Percentiles rank a stretch among this genome's conserved stretches.
Evolutionary conservation across 92 coral and sea anemone species (phyloP).

Genomic region (Porites cylindrica): DNA sequence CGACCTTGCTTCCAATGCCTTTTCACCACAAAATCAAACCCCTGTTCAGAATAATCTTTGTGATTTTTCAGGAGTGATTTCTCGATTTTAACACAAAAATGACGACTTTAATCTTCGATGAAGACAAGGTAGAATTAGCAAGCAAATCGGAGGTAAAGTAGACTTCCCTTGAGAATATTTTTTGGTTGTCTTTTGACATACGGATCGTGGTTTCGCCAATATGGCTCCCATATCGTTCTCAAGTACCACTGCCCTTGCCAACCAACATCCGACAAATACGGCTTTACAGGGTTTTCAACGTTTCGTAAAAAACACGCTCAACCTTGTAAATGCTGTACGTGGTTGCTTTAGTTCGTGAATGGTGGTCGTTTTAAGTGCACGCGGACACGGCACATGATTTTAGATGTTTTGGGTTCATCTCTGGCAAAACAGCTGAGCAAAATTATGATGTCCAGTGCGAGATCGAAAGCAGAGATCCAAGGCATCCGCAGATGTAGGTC

Average conservation of each 20-base stretch:
- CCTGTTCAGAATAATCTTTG: not conserved
- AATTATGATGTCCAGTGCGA: too few relatives aligned
- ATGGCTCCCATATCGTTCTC: conserved; percentile 60
- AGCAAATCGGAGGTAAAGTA: conserved; percentile 46
- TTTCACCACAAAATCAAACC: too few relatives aligned
- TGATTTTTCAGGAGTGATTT: not conserved
- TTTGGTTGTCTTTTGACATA: not conserved
- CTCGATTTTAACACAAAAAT: conserved; percentile 22
- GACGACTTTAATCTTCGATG: conserved; percentile 81
- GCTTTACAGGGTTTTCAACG: not conserved
- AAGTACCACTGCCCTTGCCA: not conserved
- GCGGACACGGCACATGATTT: too few relatives aligned
- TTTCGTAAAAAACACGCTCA: not conserved
- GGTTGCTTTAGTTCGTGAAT: not conserved
- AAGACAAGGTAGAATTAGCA: conserved; percentile 44
- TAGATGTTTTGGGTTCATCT: too few relatives aligned
- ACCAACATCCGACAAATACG: conserved; percentile 33
- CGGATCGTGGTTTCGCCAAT: conserved; percentile 18
- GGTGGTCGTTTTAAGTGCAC: not conserved
- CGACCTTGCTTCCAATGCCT: not conserved
- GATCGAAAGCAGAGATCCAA: too few relatives aligned
- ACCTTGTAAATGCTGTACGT: not conserved
- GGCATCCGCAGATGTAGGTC: too few relatives aligned
- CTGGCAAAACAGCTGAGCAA: too few relatives aligned
- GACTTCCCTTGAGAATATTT: not conserved